phyloP scores from a whole-genome alignment of 2,797 vertebrate species.

The Macropodus opercularis region DNA sequence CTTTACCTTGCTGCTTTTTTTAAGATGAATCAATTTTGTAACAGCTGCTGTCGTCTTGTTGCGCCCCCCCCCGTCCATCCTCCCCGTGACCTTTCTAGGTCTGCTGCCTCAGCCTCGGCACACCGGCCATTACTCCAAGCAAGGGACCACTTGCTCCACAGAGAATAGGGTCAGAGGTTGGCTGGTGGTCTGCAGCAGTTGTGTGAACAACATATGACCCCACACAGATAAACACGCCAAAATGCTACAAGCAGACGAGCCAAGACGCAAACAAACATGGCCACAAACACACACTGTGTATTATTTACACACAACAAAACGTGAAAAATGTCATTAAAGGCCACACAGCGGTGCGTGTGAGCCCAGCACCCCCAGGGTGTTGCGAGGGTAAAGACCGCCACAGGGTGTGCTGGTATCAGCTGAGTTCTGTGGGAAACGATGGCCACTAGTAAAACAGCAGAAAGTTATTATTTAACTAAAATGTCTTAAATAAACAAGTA shows the following conservation, averaged over 20 bases:
- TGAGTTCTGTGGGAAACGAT: constrained; percentile 38
- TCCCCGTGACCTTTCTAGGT: constrained; percentile 60
- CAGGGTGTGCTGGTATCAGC: constrained; percentile 34
- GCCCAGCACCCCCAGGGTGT: constrained; percentile 62
- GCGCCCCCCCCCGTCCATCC: constrained; percentile 18
- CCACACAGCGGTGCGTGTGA: constrained; percentile 79
- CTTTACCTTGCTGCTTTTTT: constrained; percentile 27
- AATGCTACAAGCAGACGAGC: constrained; percentile 7
- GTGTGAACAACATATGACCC: constrained; percentile 28
- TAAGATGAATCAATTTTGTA: constrained; percentile 19
- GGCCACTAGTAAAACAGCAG: constrained; percentile 18
- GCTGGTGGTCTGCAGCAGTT: constrained; percentile 61
- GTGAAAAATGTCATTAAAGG: constrained; percentile 84
- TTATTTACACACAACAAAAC: constrained; percentile 68
- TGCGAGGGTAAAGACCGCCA: constrained; percentile 41
- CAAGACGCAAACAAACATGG: no score
- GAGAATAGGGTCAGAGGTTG: constrained; percentile 63
- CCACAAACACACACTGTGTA: constrained; percentile 42
- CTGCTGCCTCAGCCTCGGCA: constrained; percentile 45
- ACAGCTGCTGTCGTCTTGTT: constrained; percentile 16
- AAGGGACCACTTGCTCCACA: constrained; percentile 52
- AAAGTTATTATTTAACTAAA: no score
- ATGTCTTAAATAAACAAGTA: no score
- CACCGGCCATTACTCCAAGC: constrained; percentile 57
- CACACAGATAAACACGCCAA: constrained; percentile 8